Base-by-base conservation (phyloP, 1,140 invertebrate species). In the Caenorhabditis tropicalis region DNA sequence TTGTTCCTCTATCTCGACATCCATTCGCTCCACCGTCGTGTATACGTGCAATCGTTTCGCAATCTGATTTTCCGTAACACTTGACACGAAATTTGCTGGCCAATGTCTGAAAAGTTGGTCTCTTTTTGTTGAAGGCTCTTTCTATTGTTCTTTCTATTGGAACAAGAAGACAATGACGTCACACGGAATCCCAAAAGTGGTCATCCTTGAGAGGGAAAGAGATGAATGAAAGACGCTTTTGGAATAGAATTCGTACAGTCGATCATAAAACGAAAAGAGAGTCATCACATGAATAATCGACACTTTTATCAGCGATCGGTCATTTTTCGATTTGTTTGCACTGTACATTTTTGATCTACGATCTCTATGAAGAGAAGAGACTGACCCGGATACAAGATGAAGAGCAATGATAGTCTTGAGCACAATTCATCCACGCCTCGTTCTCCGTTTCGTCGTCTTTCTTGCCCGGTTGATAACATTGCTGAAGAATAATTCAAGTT, bases 1-100 rank as follows among this genome's bases (percentile, higher is more conserved):
- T 24, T 5, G 91, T 92, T 74, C 81, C 29, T 36, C 81, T 58
- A 33, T 85, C 80, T 46, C 88, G 81, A 79, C 92, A 92, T n/a
- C 92, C 92, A 24, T 87, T 88, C 10, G 92, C 92, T 33, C 92
- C 92, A 10, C 92, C 92, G 79, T 92, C 92, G 84, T 92, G 92
- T 70, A 92, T 91, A 81, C 91, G 74, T 10, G 92, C 92, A 33
- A 91, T 87, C 15, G 90, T 89, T 79, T 91, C 90, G 82, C 90
- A 91, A 81, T 91, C 90, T 49, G 84, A 89, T 87, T 91, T 91
- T 21, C 90, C 90, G 48, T 91, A 91, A 43, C 90, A 91, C 84
- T 91, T 91, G 31, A 91, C 85, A 19, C 88, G 82, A 83, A 91
- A 91, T 27, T 89, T 87, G 33, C 70, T 87, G 19, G 87, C 90